Evolutionary conservation across 2,888 invertebrate genomes (phyloP), one percentile per base, ranked within the genome.

Genomic region (Erynnis tages): DNA sequence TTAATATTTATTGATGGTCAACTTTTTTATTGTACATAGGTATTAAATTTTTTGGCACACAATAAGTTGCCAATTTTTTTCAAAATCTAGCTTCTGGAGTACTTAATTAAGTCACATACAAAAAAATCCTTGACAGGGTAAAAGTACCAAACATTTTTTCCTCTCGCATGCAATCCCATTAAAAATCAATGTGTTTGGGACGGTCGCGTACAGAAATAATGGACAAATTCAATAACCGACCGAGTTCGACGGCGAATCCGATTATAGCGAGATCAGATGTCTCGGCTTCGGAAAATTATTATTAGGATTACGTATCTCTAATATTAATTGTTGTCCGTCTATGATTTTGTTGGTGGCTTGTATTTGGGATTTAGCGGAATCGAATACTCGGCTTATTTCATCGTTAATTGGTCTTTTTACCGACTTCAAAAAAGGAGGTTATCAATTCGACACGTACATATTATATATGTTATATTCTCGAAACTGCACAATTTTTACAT

Each of bases 201-300:
- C 65, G 65, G 74, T 73, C 71, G 71, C 71, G 71, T 69, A 76
- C 66, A 71, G 72, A 79, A 82, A 80, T 81, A 83, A 80, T 76
- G 76, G 79, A 54, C 73, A 79, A 85, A 86, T 74, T 71, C 72
- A 82, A 88, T 86, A 87, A 83, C 58, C 65, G 55, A 65, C 73
- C 66, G 77, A 73, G 77, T 77, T 85, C 86, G 85, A 87, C 85
- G 83, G 81, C 72, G 78, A 87, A 88, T 88, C 87, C 73, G 87
- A 88, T 87, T 87, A 87, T 69, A 52, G 66, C 58, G 73, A 78
- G 84, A 87, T 87, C 88, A 85, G 85, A 86, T 86, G 84, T 82
- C 85, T 76, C 56, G 59, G 57, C 63, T 65, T 62, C 74, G 63
- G 63, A 34, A 78, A 76, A 82, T 80, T 82, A 79, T 75, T 78